These are phyloP conservation scores for Morus bassanus DNA, from an alignment of 2,797 vertebrate species.

Conservation along the genomic window DNA sequence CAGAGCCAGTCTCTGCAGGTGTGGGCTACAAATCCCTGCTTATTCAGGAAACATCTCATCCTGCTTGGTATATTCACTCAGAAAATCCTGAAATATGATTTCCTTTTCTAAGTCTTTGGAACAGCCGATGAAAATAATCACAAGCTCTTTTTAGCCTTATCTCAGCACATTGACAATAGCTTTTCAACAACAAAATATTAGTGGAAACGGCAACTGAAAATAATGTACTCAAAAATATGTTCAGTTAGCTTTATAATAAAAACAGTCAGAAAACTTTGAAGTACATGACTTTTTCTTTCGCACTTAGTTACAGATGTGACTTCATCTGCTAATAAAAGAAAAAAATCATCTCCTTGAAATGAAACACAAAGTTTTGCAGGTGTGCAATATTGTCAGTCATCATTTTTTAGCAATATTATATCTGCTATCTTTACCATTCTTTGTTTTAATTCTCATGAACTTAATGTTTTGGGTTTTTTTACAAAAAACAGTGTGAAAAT, in stretches of 20 bases:
- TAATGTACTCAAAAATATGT: background rate
- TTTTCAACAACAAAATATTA: conserved; percentile 11
- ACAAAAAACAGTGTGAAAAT: background rate
- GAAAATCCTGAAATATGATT: conserved; percentile 52
- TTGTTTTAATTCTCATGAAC: background rate
- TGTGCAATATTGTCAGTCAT: background rate
- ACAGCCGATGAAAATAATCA: background rate
- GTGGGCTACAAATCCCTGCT: background rate
- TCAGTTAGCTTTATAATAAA: background rate
- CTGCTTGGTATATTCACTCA: background rate
- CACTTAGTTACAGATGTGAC: background rate
- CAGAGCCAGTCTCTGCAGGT: background rate
- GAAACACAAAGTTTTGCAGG: background rate
- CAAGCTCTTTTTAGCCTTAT: background rate
- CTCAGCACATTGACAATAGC: background rate
- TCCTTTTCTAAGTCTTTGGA: background rate
- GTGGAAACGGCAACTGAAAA: background rate
- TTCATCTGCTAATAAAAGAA: background rate
- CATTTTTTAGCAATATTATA: background rate
- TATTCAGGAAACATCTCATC: conserved; percentile 22
- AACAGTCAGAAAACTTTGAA: background rate
- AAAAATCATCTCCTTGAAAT: background rate
- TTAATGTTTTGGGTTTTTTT: background rate
- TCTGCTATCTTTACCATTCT: background rate
- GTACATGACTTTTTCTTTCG: background rate